phyloP scores from a whole-genome alignment of 2,888 invertebrate species.

The Clanis bilineata region DNA sequence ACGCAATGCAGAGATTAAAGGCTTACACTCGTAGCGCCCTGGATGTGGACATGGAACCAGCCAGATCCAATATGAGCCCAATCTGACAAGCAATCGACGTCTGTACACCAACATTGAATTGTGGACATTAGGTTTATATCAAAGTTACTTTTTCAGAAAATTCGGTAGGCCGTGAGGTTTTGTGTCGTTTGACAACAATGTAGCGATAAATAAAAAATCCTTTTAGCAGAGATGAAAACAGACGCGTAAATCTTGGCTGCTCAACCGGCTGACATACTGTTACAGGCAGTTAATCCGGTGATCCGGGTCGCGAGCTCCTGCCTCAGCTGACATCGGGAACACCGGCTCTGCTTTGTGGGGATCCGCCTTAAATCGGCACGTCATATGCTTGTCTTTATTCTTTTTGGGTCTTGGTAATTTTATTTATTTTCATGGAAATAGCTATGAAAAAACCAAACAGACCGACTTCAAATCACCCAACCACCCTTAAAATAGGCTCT shows the following conservation, averaged over 20 bases:
- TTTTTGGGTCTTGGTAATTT: neutral
- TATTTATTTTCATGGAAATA: neutral
- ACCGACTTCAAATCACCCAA: too few species aligned
- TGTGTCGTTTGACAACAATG: constrained; percentile 17
- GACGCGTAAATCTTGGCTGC: constrained; percentile 70
- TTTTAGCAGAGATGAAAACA: constrained; percentile 61
- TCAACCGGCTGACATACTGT: constrained; percentile 69
- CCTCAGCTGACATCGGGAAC: constrained; percentile 58
- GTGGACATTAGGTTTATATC: constrained; percentile 32
- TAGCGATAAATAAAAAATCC: constrained; percentile 41
- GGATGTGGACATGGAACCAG: constrained; percentile 57
- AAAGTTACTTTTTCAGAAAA: neutral
- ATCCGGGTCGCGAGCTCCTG: constrained; percentile 64
- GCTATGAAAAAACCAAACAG: neutral
- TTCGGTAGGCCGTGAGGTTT: neutral
- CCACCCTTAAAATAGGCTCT: too few species aligned
- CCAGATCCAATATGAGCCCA: constrained; percentile 67
- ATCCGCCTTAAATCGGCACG: constrained; percentile 54
- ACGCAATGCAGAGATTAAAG: constrained; percentile 79
- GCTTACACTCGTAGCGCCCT: constrained; percentile 67
- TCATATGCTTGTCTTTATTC: constrained; percentile 47
- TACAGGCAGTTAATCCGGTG: constrained; percentile 76
- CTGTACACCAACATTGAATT: constrained; percentile 50
- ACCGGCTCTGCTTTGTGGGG: constrained; percentile 52
- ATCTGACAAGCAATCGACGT: constrained; percentile 54